Base-by-base conservation (phyloP, 2,797 vertebrate species). In the Catamblyrhynchus diadema region DNA sequence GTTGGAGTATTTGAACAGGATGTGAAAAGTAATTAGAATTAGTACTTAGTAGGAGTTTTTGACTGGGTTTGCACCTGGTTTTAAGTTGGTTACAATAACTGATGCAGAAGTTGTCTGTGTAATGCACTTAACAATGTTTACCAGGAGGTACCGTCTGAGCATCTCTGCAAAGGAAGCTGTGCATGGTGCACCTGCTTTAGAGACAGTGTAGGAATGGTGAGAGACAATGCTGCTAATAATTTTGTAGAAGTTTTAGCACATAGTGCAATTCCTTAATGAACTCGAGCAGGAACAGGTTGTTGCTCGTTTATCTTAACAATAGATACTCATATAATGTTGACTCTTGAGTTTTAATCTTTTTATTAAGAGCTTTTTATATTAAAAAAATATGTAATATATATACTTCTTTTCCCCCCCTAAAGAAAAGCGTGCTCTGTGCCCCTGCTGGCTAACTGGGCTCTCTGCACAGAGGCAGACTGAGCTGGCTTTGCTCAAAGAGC, bases 341-440 rank as follows among this genome's bases (percentile, higher is more conserved):
- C 92, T 94, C 33, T 62, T 47, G 59, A 89, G 48, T 94, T 94
- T 64, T 86, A 92, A 92, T 94, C 83, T 86, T 95, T 93, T 91
- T 94, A 95, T 95, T 93, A 94, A 97, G 90, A 95, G 86, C 73
- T 95, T 95, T 97, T 94, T 94, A 93, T 97, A 94, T 94, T 57
- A 90, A 91, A 94, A 77, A 60, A 88, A 82, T 42, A 61, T 19
- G 30, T 96, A 95, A 95, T 96, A 96, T 95, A 96, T 96, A 77
- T 80, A 42, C 45, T 37, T 80, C 8, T 24, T 61, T 51, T 14
- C 0, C 0, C 15, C 24, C 32, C 30, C 35, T 15, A 32, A 56
- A 86, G 66, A n/a, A 42, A 59, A 72, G 28, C 2, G 0, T 32
- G 20, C 44, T 90, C 3, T 13, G 0, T 13, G 35, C 10, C 23